Evolutionary conservation across 2,888 invertebrate species (phyloP), one percentile per base, ranked within the genome.

Genomic region (Oxyteleia sp.): DNA sequence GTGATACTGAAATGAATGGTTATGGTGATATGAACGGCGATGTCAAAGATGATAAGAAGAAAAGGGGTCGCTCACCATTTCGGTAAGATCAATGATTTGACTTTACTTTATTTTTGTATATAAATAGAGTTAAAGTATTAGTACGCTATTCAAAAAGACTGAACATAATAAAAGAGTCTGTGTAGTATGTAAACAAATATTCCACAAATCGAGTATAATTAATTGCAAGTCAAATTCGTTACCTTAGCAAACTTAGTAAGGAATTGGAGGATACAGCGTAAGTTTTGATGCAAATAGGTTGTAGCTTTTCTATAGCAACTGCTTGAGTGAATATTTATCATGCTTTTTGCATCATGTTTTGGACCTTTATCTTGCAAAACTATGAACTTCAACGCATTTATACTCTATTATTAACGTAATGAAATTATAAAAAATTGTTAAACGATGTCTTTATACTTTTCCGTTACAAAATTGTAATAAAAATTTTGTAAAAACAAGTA

Each of bases 31-130:
- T 94, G 89, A 94, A 94, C 26, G 94, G 94, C 0, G 96, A 96
- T 63, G 95, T 95, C 5, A 95, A 96, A 87, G 95, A 96, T 87
- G 95, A 96, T 79, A 96, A 97, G 91, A 96, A 97, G 93, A 96
- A 96, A 91, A 94, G 98, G 8, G 98, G 98, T 64, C 95, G 98
- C 85, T 98, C 98, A 41, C 98, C 99, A 15, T 99, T 99, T 93
- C 97, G 97, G 96, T 97, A 92, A 94, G 93, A 47, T 10, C 1
- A 20, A 23, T 20, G 4, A n/a, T 32, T 32, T 15, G 18, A 38
- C 1, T 29, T 29, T n/a, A 38, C 4, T n/a, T 38, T n/a, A 38
- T 3, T 38, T 38, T 11, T n/a, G n/a, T 38, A 38, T n/a, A 2
- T 38, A 38, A 38, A 38, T 38, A 3, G 13, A 38, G 11, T 38